phyloP scores from a whole-genome alignment of 2,113 vertebrate genomes.

The Camelus dromedarius region DNA sequence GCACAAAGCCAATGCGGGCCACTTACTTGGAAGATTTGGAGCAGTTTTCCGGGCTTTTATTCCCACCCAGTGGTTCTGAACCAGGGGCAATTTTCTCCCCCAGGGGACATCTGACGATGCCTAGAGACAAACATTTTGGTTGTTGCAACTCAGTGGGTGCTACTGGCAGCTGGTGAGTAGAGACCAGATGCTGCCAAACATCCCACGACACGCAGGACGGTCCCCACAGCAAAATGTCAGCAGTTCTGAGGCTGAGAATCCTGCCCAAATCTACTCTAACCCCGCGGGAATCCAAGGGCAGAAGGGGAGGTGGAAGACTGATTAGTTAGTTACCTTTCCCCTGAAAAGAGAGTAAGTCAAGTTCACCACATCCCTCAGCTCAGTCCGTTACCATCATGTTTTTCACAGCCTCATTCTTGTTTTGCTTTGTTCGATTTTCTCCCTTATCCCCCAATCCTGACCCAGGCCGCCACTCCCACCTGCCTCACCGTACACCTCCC shows the following conservation, averaged over 20 bases:
- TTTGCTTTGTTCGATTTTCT: background rate
- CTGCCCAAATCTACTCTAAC: background rate
- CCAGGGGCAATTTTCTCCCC: background rate
- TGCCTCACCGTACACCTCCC: background rate
- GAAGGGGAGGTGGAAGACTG: fast-evolving
- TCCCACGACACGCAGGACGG: fast-evolving
- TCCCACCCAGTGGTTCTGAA: background rate
- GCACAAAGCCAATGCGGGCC: background rate
- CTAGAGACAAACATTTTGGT: background rate
- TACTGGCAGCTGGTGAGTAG: background rate
- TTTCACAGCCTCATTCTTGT: background rate
- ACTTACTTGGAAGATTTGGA: background rate
- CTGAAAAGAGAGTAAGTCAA: background rate
- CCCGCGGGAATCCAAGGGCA: fast-evolving
- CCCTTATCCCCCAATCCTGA: background rate
- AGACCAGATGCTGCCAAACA: background rate
- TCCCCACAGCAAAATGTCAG: background rate
- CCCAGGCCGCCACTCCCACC: fast-evolving
- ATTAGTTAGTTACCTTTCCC: fast-evolving
- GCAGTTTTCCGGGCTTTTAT: background rate
- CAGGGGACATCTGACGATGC: background rate
- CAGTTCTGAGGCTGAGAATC: background rate
- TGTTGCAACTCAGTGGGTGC: background rate
- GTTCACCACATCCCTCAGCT: fast-evolving
- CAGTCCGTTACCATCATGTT: fast-evolving